Conservation (phyloP, 2,888 invertebrate genomes). For the Coelopa pilipes region DNA sequence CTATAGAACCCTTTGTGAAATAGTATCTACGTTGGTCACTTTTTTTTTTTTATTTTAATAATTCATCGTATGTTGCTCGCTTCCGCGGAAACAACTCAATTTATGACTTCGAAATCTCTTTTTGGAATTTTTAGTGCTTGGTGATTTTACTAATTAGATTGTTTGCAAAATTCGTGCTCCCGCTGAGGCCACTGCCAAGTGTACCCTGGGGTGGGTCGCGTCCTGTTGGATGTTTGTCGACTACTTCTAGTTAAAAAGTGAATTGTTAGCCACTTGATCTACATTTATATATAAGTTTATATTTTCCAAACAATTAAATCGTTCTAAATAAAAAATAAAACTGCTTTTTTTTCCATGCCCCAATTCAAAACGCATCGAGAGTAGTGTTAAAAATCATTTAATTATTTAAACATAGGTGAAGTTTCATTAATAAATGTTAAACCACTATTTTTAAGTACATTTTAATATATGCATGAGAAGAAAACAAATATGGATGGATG, state of each 20-base stretch:
- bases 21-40: too few species aligned
- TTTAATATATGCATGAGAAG: too few species aligned
- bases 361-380: too few species aligned
- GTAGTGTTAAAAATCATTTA: too few species aligned
- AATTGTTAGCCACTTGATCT: not conserved
- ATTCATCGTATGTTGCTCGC: too few species aligned
- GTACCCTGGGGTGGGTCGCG: not conserved
- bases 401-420: too few species aligned
- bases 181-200: too few species aligned
- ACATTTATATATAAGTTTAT: constrained; percentile 1
- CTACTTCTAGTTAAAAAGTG: not conserved
- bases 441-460: too few species aligned
- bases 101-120: not conserved
- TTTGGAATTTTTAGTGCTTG: not conserved
- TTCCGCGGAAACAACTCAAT: not conserved
- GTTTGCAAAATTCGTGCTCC: not conserved
- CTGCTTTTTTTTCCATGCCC: not conserved
- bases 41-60: too few species aligned
- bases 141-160: not conserved
- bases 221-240: not conserved
- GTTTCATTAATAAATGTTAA: too few species aligned
- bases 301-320: constrained; percentile 4
- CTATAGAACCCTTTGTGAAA: too few species aligned
- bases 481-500: not conserved
- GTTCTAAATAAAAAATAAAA: not conserved